These are phyloP conservation scores for Cerceris ruficornis DNA, from an alignment of 2,888 invertebrate species.

Conservation along the genomic window DNA sequence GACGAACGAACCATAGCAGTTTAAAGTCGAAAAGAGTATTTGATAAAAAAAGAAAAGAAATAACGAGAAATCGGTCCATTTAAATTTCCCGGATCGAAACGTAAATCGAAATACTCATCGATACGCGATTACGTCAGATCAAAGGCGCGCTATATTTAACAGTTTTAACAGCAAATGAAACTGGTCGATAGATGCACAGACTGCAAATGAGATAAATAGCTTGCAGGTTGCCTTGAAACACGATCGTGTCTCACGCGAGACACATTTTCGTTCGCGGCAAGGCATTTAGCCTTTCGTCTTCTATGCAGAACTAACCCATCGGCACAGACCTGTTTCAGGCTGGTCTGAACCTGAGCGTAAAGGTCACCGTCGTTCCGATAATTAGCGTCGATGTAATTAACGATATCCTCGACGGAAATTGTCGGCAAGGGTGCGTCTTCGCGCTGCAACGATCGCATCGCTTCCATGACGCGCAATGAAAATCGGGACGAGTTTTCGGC, in stretches of 20 bases:
- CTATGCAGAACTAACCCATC: slow-evolving; percentile 67
- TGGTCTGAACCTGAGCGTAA: slow-evolving; percentile 70
- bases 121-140: neutral
- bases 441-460: slow-evolving; percentile 65
- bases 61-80: no score
- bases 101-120: neutral
- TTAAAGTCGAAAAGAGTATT: no score
- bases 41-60: no score
- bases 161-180: slow-evolving; percentile 30
- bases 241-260: slow-evolving; percentile 60
- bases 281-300: slow-evolving; percentile 16
- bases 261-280: slow-evolving; percentile 25
- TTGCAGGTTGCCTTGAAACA: slow-evolving; percentile 54
- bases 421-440: slow-evolving; percentile 33
- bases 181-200: slow-evolving; percentile 56
- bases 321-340: slow-evolving; percentile 62
- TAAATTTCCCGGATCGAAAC: neutral
- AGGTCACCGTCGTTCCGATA: slow-evolving; percentile 68
- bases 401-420: slow-evolving; percentile 63
- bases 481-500: slow-evolving; percentile 65
- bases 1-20: no score
- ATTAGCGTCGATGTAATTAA: slow-evolving; percentile 59
- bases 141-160: no score
- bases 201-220: slow-evolving; percentile 49
- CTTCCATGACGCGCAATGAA: slow-evolving; percentile 69